Evolutionary conservation across 2,113 vertebrate genomes (phyloP).

Genomic region (Pelecanoides urinatrix): DNA sequence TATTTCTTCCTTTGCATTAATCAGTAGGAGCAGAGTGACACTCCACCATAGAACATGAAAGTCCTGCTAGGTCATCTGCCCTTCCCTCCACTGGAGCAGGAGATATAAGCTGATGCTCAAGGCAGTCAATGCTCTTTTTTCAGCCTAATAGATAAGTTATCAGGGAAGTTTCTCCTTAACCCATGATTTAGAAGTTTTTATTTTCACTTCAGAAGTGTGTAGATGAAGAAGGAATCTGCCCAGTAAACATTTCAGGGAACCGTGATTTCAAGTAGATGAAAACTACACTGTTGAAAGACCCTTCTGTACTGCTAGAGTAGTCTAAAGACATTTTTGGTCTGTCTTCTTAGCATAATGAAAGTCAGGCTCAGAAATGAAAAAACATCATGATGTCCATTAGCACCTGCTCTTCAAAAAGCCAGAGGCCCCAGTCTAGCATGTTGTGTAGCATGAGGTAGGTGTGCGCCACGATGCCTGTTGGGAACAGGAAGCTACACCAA

Average conservation of each 20-base stretch:
- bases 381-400: background rate
- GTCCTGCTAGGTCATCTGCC: background rate
- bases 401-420: background rate
- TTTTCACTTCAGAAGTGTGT: background rate
- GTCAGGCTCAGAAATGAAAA: background rate
- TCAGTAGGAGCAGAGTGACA: background rate
- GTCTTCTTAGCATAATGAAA: background rate
- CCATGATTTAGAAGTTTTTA: background rate
- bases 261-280: background rate
- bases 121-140: background rate
- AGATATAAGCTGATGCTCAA: background rate
- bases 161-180: background rate
- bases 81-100: background rate
- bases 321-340: background rate
- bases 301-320: background rate
- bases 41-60: background rate
- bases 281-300: background rate
- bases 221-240: background rate
- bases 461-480: rapidly evolving
- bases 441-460: background rate
- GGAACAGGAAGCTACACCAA: background rate
- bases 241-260: background rate
- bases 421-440: background rate
- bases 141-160: background rate
- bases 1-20: background rate